phyloP scores from a whole-genome alignment of 2,888 invertebrate species.

The Platynereis dumerilii region DNA sequence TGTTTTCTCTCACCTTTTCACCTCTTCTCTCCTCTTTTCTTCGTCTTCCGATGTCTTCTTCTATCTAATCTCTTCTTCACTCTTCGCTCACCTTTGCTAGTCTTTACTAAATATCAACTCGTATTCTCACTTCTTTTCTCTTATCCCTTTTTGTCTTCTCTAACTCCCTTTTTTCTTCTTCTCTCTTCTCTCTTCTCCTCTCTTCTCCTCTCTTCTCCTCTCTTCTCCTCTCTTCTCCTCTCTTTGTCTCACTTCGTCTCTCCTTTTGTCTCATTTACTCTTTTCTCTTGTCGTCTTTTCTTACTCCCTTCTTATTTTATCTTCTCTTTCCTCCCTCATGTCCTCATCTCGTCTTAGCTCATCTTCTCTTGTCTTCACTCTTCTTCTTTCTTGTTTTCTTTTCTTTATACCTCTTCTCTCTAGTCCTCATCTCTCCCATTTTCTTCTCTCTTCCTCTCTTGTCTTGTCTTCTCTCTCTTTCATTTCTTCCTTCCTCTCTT shows the following conservation, averaged over 20 bases:
- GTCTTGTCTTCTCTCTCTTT: neutral
- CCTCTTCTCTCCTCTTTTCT: neutral
- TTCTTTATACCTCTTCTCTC: neutral
- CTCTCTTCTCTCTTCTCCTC: neutral
- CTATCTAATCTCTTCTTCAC: neutral
- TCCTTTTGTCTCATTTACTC: neutral
- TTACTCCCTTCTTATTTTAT: neutral
- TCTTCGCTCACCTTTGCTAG: neutral
- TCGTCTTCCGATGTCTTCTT: neutral
- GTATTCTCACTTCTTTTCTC: neutral
- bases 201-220: neutral
- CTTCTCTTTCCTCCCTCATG: neutral
- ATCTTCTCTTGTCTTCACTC: neutral
- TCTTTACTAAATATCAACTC: neutral
- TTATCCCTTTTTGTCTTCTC: neutral
- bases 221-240: neutral
- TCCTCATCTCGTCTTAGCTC: too few relatives aligned
- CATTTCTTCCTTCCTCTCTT: neutral
- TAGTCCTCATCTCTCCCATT: neutral
- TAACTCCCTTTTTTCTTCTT: neutral
- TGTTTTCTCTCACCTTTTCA: too few relatives aligned
- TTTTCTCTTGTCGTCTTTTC: neutral
- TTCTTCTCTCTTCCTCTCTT: neutral
- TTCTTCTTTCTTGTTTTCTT: neutral
- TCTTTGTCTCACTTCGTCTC: neutral